Base-by-base conservation (phyloP, 1,140 invertebrate species). In the Eufriesea mexicana region DNA sequence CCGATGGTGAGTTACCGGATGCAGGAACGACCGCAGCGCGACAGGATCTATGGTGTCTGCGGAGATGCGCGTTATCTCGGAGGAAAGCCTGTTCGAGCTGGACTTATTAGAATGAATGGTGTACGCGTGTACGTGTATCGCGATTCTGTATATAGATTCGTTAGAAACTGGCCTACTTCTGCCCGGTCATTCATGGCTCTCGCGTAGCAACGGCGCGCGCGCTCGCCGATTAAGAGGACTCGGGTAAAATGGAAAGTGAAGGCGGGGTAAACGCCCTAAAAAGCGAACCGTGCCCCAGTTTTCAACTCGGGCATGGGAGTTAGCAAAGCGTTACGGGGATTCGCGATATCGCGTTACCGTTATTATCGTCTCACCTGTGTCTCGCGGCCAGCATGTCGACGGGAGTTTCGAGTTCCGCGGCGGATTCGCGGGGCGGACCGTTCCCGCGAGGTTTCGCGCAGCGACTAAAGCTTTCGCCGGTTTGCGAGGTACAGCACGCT, bases 321-420 rank as follows among this genome's bases (percentile, higher is more conserved):
- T 67, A 77, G n/a, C 47, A 55, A 78, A 78, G 64, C 16, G 64
- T 78, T 57, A 16, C n/a, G 35, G 51, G 45, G n/a, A 62, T 79
- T 72, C 42, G 55, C 20, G 54, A 57, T 25, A 45, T 77, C 47
- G 62, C 35, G 42, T 25, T 35, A 49, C 71, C 64, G 61, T 59
- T 83, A 35, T 35, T 35, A 66, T 59, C 16, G 20, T 70, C 83
- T 92, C 86, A 93, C 93, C 92, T 92, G 84, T 92, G 92, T 77
- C 90, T 90, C 10, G 89, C 90, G 14, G 91, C 90, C 47, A 92
- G 79, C 90, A 93, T 92, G 45, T 81, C 82, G 71, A 35, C n/a
- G 23, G n/a, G 5, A 10, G 28, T 28, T 23, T n/a, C 16, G 20
- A 2, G 2, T 2, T 16, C 42, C 47, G 28, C 2, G 49, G 20